phyloP scores from a whole-genome alignment of 2,888 invertebrate species.

The Drosophila falleni region DNA sequence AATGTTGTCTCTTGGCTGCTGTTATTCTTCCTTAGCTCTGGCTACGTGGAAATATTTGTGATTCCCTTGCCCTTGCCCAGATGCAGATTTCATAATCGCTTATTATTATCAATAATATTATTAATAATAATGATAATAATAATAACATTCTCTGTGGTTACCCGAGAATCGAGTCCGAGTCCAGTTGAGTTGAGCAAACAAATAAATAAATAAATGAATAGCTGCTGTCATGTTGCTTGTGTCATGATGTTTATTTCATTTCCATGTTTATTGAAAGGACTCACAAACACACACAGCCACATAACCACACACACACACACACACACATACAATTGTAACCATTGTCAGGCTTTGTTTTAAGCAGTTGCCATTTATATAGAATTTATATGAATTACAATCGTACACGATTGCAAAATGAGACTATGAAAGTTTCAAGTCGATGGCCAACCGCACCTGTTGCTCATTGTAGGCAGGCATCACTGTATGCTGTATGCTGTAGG shows the following conservation, averaged over 20 bases:
- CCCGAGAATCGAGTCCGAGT: constrained; percentile 11
- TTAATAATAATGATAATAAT: constrained; percentile 9
- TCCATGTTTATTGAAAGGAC: constrained; percentile 62
- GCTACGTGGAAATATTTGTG: constrained; percentile 35
- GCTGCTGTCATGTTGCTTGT: constrained; percentile 51
- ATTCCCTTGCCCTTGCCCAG: constrained; percentile 37
- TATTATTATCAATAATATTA: constrained; percentile 50
- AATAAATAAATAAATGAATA: constrained; percentile 66
- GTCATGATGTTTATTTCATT: constrained; percentile 64
- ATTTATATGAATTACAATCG: constrained; percentile 21
- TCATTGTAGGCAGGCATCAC: constrained; percentile 18
- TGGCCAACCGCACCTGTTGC: constrained; percentile 68
- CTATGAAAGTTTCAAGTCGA: constrained; percentile 53
- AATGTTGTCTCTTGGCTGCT: constrained; percentile 48
- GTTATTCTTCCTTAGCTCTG: constrained; percentile 29
- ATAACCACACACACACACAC: constrained; percentile 42
- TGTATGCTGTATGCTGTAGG: constrained; percentile 11
- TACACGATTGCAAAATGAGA: constrained; percentile 37
- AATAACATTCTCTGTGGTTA: constrained; percentile 14
- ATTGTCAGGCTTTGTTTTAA: constrained; percentile 53
- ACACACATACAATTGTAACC: constrained; percentile 20
- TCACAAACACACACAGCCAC: constrained; percentile 20
- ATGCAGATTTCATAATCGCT: constrained; percentile 52
- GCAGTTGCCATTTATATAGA: constrained; percentile 37
- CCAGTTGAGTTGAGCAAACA: constrained; percentile 13